Base-by-base conservation (phyloP, 2,113 vertebrate genomes). In the Bombycilla garrulus region DNA sequence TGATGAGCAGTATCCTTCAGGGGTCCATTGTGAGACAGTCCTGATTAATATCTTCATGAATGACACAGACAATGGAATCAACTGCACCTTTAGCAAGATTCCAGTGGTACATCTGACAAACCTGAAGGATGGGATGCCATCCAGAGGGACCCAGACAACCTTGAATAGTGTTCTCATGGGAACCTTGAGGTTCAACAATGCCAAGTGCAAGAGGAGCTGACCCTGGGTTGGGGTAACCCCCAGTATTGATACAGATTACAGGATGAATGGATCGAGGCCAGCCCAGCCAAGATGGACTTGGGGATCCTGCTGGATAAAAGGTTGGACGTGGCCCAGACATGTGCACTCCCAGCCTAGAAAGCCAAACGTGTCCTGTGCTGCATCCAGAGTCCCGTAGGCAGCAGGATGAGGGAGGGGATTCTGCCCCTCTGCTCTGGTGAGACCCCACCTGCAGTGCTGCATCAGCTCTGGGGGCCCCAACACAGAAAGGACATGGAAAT, bases 401-500 rank as follows among this genome's bases (percentile, higher is more conserved):
- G 14, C 22, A 33, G n/a, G n/a, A 21, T 0, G 0, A 73, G 18
- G 14, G 28, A 72, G 23, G 40, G 29, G 20, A 76, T 57, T 57
- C 42, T 76, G 81, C 35, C 5, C 5, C 71, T 74, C 23, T 85
- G 35, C n/a, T 76, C 29, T 74, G 60, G 11, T 65, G 35, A 29
- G 25, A 66, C 3, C 12, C 44, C 29, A n/a, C 3, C 50, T 57
- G 50, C 10, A 76, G 29, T 5, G 15, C 19, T 60, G 47, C 10
- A 25, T 15, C 47, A 74, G 47, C 17, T 22, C 62, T 54, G 54
- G 47, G 17, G 6, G 2, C 24, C 36, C 6, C 24, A 76, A 17
- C 12, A 47, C 0, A 25, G 15, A 2, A 42, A 20, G 1, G 38
- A 56, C 8, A 15, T 2, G 7, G 35, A 61, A 5, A 15, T 21